Conservation (phyloP, 2,888 invertebrate species). For the Homarus gammarus region DNA sequence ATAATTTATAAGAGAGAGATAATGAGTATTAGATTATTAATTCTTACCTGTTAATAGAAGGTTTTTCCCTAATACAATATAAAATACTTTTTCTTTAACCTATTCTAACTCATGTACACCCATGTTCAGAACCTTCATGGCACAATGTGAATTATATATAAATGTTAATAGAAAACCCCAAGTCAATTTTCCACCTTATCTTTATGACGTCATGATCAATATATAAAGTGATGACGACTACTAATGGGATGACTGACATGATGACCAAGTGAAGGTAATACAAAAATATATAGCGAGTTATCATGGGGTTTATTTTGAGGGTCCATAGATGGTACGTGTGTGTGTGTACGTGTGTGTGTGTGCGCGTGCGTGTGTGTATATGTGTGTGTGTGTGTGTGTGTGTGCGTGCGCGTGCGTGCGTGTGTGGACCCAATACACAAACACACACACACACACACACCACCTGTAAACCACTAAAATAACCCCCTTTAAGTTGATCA, state of each 20-base stretch:
- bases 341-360: no score
- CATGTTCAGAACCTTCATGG: background rate
- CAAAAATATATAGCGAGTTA: background rate
- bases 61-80: background rate
- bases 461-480: no score
- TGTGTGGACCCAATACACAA: no score
- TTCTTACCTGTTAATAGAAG: background rate
- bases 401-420: no score
- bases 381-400: no score
- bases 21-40: constrained; percentile 2
- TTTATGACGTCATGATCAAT: background rate
- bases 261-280: background rate
- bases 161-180: background rate
- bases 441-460: no score
- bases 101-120: constrained; percentile 2
- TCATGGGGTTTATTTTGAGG: no score
- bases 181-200: background rate
- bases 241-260: background rate
- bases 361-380: no score
- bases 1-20: background rate
- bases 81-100: background rate
- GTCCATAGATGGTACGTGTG: background rate
- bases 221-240: background rate
- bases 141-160: background rate
- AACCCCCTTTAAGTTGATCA: background rate